Conservation (phyloP, 30 jellyfish, hydroid and myxozoan genomes). For the Chrysaora quinquecirrha region DNA sequence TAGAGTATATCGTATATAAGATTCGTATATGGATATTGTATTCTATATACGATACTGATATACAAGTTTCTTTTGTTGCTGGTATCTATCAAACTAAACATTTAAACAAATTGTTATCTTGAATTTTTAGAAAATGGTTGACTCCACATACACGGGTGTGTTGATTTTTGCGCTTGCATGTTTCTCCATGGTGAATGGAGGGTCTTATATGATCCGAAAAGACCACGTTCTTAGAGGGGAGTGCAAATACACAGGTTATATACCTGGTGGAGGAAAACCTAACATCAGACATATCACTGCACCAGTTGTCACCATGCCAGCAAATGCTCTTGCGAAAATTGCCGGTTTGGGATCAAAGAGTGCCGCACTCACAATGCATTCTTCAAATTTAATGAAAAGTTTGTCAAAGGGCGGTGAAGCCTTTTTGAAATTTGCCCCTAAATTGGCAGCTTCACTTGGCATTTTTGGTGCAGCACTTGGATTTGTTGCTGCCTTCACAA, state of each 20-base stretch:
- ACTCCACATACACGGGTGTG: too few relatives aligned
- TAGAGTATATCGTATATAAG: too few relatives aligned
- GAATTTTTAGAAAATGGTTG: too few relatives aligned
- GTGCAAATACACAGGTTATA: neutral
- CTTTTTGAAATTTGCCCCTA: neutral
- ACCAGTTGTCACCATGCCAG: neutral
- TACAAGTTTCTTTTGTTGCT: too few relatives aligned
- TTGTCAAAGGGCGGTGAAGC: neutral
- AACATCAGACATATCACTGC: neutral
- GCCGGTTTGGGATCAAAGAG: neutral
- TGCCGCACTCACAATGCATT: neutral
- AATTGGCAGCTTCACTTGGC: neutral
- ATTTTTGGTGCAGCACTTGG: neutral
- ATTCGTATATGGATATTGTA: too few relatives aligned
- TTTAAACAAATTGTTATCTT: too few relatives aligned
- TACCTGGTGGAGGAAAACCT: neutral
- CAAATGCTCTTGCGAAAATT: neutral
- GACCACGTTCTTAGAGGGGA: neutral
- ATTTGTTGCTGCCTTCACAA: neutral
- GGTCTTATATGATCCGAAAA: neutral
- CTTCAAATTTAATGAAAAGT: neutral
- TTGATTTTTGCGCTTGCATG: too few relatives aligned
- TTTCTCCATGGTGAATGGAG: neutral
- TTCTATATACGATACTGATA: too few relatives aligned
- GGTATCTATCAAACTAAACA: too few relatives aligned